Base-by-base conservation (phyloP, 1,140 invertebrate genomes). In the Coenobita brevimanus region DNA sequence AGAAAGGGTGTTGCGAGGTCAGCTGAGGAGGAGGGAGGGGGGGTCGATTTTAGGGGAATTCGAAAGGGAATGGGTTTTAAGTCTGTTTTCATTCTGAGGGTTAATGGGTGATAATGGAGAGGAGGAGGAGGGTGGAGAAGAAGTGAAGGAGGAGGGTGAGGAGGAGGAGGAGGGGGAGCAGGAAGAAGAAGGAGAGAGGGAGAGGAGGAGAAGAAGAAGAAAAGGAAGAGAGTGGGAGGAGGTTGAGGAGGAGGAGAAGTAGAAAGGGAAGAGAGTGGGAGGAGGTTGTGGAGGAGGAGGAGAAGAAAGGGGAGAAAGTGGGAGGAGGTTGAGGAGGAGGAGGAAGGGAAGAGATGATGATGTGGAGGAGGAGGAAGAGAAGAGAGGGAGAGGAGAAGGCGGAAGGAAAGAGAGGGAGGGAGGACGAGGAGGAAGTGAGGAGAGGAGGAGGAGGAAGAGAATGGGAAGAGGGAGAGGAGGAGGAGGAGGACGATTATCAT, bases 391-490 rank as follows among this genome's bases (percentile, higher is more conserved):
- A n/a, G 73, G 38, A 36, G 8, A 8, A 1, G 0, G 6, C 8
- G 0, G 21, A 0, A 3, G 41, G 38, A 36, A n/a, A n/a, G n/a
- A 36, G 8, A 8, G 1, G 0, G 6, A 30, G 0, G 21, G 1
- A 3, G 41, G 38, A 36, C 10, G 36, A 10, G 36, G 36, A 13
- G 17, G 38, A 43, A 75, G 41, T 17, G 38, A 24, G 13, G 38
- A 36, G 38, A 41, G 41, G 38, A 41, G 24, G 24, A 76, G 38
- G 38, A 41, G 41, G 38, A 41, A 1, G 8, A 41, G 73, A 41
- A 76, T n/a, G 38, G 38, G 73, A 76, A 76, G 73, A 75, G 36
- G 73, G 38, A 76, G 8, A 76, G 38, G 8, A 76, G 38, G 73
- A 76, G 38, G 73, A 41, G 38, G 36, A 3, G 38, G 73, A n/a